Evolutionary conservation across 2,113 vertebrate genomes (phyloP).

Genomic region (Serranochromis macrocephalus): DNA sequence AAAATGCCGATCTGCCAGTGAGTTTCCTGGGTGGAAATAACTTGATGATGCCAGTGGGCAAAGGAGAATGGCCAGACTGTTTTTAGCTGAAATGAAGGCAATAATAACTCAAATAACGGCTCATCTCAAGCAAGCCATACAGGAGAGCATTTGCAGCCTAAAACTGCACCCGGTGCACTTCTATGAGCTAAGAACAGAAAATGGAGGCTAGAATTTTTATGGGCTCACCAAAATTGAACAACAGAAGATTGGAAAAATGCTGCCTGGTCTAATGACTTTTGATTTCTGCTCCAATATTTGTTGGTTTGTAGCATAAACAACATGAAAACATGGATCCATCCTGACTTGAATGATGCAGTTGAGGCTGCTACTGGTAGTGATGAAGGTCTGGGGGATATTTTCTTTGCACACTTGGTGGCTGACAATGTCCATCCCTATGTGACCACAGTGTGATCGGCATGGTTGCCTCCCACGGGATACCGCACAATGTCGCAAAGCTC

Average conservation of each 20-base stretch:
- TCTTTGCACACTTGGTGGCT: neutral
- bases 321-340: neutral
- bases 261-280: neutral
- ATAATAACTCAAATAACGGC: neutral
- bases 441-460: neutral
- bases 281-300: neutral
- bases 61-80: neutral
- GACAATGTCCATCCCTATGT: neutral
- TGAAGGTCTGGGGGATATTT: neutral
- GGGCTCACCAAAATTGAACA: neutral
- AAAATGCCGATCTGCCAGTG: neutral
- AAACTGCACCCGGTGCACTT: neutral
- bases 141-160: neutral
- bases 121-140: neutral
- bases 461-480: neutral
- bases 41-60: neutral
- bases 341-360: neutral
- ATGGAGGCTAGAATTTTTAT: neutral
- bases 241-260: neutral
- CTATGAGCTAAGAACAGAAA: neutral
- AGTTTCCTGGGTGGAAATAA: neutral
- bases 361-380: neutral
- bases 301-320: neutral
- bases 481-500: neutral
- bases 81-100: neutral